phyloP scores from a whole-genome alignment of 2,797 vertebrate species.

The Macropodus opercularis region DNA sequence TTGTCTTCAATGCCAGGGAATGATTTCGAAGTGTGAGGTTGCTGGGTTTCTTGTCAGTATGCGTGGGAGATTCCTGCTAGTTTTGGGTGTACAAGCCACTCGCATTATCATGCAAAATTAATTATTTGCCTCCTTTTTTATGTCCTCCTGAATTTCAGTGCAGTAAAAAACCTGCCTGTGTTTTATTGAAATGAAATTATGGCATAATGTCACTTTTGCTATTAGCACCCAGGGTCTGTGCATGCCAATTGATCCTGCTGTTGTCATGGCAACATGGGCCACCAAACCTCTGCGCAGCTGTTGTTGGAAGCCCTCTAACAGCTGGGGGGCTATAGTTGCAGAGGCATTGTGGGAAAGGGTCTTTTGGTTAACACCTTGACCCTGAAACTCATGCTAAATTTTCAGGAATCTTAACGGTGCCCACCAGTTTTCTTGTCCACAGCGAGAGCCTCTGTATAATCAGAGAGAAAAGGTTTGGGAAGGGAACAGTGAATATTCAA shows the following conservation, averaged over 20 bases:
- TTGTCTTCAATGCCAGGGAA: slow-evolving; percentile 40
- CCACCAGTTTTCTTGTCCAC: slow-evolving; percentile 47
- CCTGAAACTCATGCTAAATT: slow-evolving; percentile 65
- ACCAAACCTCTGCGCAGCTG: slow-evolving; percentile 84
- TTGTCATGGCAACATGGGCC: slow-evolving; percentile 86
- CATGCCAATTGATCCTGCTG: slow-evolving; percentile 82
- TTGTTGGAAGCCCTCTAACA: slow-evolving; percentile 85
- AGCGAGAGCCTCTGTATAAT: slow-evolving; percentile 34
- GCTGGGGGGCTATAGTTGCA: slow-evolving; percentile 81
- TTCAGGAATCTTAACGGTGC: slow-evolving; percentile 62
- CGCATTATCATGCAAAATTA: slow-evolving; percentile 69
- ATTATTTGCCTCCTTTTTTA: slow-evolving; percentile 68
- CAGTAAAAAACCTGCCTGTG: slow-evolving; percentile 67
- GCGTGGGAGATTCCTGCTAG: slow-evolving; percentile 56
- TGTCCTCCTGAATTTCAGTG: slow-evolving; percentile 56
- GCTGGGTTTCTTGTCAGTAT: slow-evolving; percentile 41
- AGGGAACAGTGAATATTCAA: slow-evolving; percentile 64
- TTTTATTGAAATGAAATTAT: slow-evolving; percentile 81
- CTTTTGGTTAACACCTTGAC: slow-evolving; percentile 79
- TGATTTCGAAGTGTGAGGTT: slow-evolving; percentile 46
- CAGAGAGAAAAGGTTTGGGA: slow-evolving; percentile 44
- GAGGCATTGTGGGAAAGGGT: slow-evolving; percentile 82
- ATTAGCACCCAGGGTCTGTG: slow-evolving; percentile 78
- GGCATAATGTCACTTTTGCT: slow-evolving; percentile 82
- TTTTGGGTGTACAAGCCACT: slow-evolving; percentile 39